phyloP scores from a whole-genome alignment of 2,113 vertebrate genomes.

The Felis chaus region DNA sequence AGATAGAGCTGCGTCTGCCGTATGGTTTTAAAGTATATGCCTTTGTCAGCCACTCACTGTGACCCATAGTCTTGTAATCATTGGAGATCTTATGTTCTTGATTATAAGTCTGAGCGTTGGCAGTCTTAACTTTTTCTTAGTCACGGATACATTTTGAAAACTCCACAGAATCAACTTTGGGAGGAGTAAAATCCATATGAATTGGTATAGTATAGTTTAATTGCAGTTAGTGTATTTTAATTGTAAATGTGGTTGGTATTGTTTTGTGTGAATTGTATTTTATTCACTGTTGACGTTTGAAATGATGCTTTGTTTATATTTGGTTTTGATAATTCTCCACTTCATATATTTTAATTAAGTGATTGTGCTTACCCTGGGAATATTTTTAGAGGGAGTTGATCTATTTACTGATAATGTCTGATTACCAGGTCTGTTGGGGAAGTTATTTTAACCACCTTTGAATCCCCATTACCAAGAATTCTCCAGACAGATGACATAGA shows the following conservation, averaged over 20 bases:
- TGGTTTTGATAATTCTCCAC: background rate
- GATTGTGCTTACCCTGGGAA: background rate
- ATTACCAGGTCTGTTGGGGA: background rate
- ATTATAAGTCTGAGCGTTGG: background rate
- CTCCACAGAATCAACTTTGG: background rate
- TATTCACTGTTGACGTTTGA: background rate
- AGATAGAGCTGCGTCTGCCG: background rate
- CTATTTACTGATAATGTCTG: background rate
- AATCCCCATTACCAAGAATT: background rate
- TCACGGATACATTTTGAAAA: slow-evolving; percentile 18
- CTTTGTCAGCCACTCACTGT: background rate
- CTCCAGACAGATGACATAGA: background rate
- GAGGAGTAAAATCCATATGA: background rate
- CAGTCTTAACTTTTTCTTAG: slow-evolving; percentile 16
- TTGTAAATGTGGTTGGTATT: background rate
- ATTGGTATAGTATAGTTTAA: background rate
- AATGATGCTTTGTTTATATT: background rate
- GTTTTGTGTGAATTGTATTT: slow-evolving; percentile 16
- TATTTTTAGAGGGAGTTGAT: background rate
- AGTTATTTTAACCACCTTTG: background rate
- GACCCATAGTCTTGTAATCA: background rate
- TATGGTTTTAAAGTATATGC: background rate
- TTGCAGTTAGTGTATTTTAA: background rate
- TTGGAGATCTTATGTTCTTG: background rate
- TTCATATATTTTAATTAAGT: background rate